A percentile compares a stretch with the other conserved stretches of the same genome.
Evolutionary conservation across 2,888 invertebrate genomes (phyloP).

Genomic region (Cordilura impudica): DNA sequence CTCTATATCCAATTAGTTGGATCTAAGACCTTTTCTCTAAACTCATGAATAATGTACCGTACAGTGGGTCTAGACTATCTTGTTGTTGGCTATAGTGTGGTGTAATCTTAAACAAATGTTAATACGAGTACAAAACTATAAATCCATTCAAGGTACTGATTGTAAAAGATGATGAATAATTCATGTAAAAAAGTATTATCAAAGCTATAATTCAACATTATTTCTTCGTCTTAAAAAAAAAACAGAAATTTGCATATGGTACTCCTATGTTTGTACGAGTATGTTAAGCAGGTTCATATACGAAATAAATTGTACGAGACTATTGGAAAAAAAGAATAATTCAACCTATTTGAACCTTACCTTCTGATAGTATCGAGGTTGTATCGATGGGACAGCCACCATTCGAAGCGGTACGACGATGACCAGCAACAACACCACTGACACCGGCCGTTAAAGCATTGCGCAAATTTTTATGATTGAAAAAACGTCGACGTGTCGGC

Average conservation of each 20-base stretch:
- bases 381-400: slow-evolving; percentile 77
- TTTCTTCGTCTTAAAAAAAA: not conserved
- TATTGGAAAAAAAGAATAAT: slow-evolving; percentile 16
- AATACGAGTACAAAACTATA: too few species aligned
- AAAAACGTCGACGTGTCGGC: slow-evolving; percentile 86
- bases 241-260: slow-evolving; percentile 2
- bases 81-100: too few species aligned
- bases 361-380: slow-evolving; percentile 73
- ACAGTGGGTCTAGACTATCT: too few species aligned
- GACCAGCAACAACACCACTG: slow-evolving; percentile 67
- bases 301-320: not conserved
- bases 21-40: too few species aligned
- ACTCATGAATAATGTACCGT: too few species aligned
- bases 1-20: too few species aligned
- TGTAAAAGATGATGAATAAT: not conserved
- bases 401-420: slow-evolving; percentile 76
- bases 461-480: slow-evolving; percentile 88
- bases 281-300: not conserved
- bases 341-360: slow-evolving; percentile 67
- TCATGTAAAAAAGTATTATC: slow-evolving; percentile 3
- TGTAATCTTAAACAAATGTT: too few species aligned
- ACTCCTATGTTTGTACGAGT: not conserved
- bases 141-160: too few species aligned
- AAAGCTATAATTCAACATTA: slow-evolving; percentile 16
- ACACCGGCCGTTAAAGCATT: slow-evolving; percentile 83